phyloP scores from a whole-genome alignment of 37 sponge, comb jelly and placozoan species.

The Eunapius fragilis region DNA sequence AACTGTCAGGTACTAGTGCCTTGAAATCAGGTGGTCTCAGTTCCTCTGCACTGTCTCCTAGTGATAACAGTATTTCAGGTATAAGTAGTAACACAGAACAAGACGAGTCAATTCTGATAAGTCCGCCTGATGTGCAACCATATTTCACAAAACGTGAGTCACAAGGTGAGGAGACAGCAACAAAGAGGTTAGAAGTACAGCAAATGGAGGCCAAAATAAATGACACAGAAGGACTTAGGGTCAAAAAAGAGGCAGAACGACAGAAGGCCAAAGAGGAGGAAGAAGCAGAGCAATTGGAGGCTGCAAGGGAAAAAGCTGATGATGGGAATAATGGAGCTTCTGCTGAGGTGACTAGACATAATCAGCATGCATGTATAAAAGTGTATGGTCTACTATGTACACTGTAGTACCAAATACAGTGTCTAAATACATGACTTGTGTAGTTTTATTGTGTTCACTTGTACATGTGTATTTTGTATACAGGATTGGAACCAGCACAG shows the following conservation, averaged over 20 bases:
- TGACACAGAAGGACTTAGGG: neutral
- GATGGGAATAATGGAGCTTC: neutral
- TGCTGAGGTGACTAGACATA: neutral
- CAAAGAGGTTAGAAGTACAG: neutral
- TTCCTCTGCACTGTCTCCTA: neutral
- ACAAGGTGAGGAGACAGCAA: neutral
- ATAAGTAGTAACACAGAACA: neutral
- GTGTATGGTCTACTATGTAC: too few relatives aligned
- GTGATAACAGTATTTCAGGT: neutral
- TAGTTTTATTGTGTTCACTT: neutral
- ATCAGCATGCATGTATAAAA: too few relatives aligned
- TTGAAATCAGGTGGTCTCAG: too few relatives aligned
- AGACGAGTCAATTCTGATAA: neutral
- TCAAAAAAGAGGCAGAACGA: neutral
- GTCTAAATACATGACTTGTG: too few relatives aligned
- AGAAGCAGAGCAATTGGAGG: neutral
- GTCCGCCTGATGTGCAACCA: neutral
- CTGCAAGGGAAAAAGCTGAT: neutral
- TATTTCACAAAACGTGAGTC: neutral
- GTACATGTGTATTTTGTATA: neutral
- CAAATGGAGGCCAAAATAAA: neutral
- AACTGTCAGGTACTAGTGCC: neutral
- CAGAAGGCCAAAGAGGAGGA: neutral
- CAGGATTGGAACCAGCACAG: conserved; percentile 42
- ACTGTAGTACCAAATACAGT: too few relatives aligned